Conservation (phyloP, 2,797 vertebrate species). For the Gobionotothen gibberifrons region DNA sequence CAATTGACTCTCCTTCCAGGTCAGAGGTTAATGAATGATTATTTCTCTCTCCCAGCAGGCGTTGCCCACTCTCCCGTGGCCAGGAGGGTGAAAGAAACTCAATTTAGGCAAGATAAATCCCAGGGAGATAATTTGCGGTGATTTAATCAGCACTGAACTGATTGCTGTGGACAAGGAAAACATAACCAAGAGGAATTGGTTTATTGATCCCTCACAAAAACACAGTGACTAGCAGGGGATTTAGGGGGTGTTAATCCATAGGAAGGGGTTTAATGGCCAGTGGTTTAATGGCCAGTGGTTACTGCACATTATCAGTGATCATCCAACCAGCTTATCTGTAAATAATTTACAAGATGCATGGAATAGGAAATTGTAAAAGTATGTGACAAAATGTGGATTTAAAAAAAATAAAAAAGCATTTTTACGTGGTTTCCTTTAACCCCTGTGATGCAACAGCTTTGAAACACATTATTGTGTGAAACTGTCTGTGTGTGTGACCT, state of each 20-base stretch:
- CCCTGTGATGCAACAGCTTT: slow-evolving; percentile 73
- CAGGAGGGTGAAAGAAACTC: slow-evolving; percentile 79
- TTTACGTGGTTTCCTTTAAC: slow-evolving; percentile 41
- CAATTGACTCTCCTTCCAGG: slow-evolving; percentile 74
- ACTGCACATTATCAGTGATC: slow-evolving; percentile 52
- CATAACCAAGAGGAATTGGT: slow-evolving; percentile 78
- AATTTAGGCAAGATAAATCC: slow-evolving; percentile 80
- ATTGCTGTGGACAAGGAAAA: slow-evolving; percentile 79
- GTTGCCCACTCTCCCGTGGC: slow-evolving; percentile 74
- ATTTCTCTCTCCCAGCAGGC: slow-evolving; percentile 83
- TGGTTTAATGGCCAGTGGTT: slow-evolving; percentile 71
- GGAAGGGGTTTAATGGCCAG: slow-evolving; percentile 74
- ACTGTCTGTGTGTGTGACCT: slow-evolving; percentile 76
- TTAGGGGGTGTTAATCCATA: slow-evolving; percentile 68
- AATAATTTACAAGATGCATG: slow-evolving; percentile 35
- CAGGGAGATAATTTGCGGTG: slow-evolving; percentile 77
- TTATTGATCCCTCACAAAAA: slow-evolving; percentile 75
- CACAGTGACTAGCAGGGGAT: slow-evolving; percentile 48
- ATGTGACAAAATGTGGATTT: neutral
- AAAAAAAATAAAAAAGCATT: neutral
- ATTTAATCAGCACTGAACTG: slow-evolving; percentile 78
- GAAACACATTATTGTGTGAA: slow-evolving; percentile 81
- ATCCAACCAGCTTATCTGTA: slow-evolving; percentile 32
- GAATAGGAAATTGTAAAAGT: neutral
- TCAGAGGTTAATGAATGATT: slow-evolving; percentile 88